Base-by-base conservation (phyloP, 2,888 invertebrate genomes). In the Ypsolopha scabrella region DNA sequence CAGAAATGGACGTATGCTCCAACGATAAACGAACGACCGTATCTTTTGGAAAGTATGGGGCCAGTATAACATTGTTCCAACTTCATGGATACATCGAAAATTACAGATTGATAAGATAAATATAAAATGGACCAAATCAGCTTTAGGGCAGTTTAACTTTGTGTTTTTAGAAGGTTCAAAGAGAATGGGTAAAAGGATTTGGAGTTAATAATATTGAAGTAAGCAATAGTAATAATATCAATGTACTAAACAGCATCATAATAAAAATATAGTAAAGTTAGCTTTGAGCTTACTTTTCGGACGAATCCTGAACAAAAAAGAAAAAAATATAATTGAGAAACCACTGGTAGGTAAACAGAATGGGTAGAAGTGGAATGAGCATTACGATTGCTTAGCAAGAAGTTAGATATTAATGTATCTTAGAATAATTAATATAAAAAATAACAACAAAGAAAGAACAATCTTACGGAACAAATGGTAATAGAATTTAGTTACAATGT, bases 401-500 rank as follows among this genome's bases (percentile, higher is more conserved):
- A 41, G 44, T 50, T n/a, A 24, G 24, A 24, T 24, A 38, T n/a
- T 41, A 47, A 48, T 35, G 51, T 51, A 51, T 53, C 58, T 64
- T 69, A 61, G 55, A 64, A 62, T 66, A 63, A 76, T 75, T 72
- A 75, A 72, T 75, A 79, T 75, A 82, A 83, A 52, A 81, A 80
- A 70, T 75, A 79, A 82, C 80, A 85, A 86, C 78, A 82, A 81
- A 80, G 68, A 76, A 77, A 73, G 82, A 83, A 86, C 82, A 82
- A 82, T 79, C 70, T 73, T 81, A 81, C 81, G 74, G 68, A 80
- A 83, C 79, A 67, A 83, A 82, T 86, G 85, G 85, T 85, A 86
- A 85, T 85, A 85, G 79, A 80, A 78, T 82, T 80, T 83, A 80
- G 74, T 80, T 77, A 78, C 66, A 74, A 68, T 68, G 67, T 76